Base-by-base conservation (phyloP, 2,113 vertebrate genomes). In the Oreotrochilus melanogaster region DNA sequence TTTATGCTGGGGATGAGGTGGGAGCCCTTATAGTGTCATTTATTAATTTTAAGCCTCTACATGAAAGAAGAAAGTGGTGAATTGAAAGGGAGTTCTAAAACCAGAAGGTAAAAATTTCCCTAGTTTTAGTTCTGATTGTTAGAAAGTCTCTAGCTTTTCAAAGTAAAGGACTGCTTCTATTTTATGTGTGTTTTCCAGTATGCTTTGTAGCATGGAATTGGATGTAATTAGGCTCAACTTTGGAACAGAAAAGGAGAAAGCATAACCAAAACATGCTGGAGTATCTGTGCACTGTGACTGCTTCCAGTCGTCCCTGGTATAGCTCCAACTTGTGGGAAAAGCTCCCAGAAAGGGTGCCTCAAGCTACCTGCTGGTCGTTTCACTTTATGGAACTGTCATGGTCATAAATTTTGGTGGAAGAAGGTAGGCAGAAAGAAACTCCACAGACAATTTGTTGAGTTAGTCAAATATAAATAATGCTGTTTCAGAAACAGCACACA, bases 311-410 rank as follows among this genome's bases (percentile, higher is more conserved):
- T 65, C 42, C 42, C n/a, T 14, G 14, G 25, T 3, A 22, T 18
- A n/a, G 48, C 56, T 43, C 16, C n/a, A 48, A 50, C 35, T 30
- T 27, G 19, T 27, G 43, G 84, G 50, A 24, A n/a, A 23, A 22
- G 31, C 39, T 33, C 27, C 17, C 16, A n/a, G 24, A 33, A 85
- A 39, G 4, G 4, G 14, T 74, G 14, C 28, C 47, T 28, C 25
- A 13, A 31, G 27, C 16, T 48, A 16, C 28, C 39, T 30, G 33
- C 57, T 39, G 11, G 31, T 64, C 0, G 0, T 48, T 60, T 37
- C 42, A 19, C 2, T 0, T 28, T 22, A 13, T 51, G 31, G 8
- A 37, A 35, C 37, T 48, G 19, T 12, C 2, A 1, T 22, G 31
- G 53, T 45, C 31, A 57, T 62, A 31, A 64, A 85, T 33, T 57